Evolutionary conservation across 2,113 vertebrate species (phyloP).

Genomic region (Trichomycterus rosablanca): DNA sequence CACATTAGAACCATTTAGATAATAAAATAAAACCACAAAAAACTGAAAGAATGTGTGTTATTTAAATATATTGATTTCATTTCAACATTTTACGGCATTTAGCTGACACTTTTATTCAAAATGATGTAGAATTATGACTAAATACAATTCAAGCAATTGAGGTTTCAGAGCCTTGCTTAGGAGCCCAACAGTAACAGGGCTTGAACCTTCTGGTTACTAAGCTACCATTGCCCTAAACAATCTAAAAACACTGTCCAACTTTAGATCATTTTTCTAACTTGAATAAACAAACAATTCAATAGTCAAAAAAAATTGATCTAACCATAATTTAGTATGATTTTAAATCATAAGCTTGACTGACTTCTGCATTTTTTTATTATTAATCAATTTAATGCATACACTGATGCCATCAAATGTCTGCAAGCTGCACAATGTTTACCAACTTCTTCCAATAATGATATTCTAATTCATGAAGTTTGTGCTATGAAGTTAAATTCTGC

Average conservation of each 20-base stretch:
- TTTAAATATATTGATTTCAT: constrained; percentile 20
- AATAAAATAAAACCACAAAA: no score
- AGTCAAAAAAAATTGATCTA: constrained; percentile 41
- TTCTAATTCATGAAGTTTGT: constrained; percentile 26
- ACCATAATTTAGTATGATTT: constrained; percentile 45
- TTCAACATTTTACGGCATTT: no score
- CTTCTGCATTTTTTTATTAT: constrained; percentile 13
- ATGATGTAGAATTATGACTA: neutral
- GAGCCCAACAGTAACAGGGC: no score
- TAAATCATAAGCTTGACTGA: constrained; percentile 29
- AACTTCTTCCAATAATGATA: constrained; percentile 28
- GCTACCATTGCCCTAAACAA: no score
- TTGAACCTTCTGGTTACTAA: no score
- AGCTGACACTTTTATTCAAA: neutral
- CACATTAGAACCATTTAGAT: no score
- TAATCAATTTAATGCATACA: constrained; percentile 32
- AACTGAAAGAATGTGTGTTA: constrained; percentile 19
- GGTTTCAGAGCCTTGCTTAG: no score
- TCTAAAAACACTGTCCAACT: neutral
- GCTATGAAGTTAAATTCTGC: constrained; percentile 28
- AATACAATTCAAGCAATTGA: neutral
- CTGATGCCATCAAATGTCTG: constrained; percentile 20
- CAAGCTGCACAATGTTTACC: constrained; percentile 32
- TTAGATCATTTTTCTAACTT: constrained; percentile 13
- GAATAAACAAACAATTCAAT: constrained; percentile 39